phyloP scores from a whole-genome alignment of 2,113 vertebrate genomes.

The Sus scrofa region T2T-Sscrofa CM000818.6:7881001-7881500 shows the following conservation, averaged over 20 bases:
- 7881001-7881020: no score
- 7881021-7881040: no score
- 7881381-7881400: background rate
- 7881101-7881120: background rate
- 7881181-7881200: background rate
- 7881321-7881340: accelerated
- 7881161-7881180: background rate
- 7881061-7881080: no score
- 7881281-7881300: background rate
- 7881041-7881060: no score
- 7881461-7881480: no score
- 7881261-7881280: accelerated
- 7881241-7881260: no score
- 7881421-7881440: background rate
- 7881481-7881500: no score
- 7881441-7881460: no score
- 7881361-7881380: background rate
- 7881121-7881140: background rate
- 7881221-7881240: accelerated
- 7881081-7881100: no score
- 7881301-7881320: background rate
- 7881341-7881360: background rate
- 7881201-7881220: background rate
- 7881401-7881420: background rate
- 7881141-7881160: background rate